These are phyloP conservation scores for Hypercompe scribonia DNA, from an alignment of 2,888 invertebrate species.

Conservation along the genomic window DNA sequence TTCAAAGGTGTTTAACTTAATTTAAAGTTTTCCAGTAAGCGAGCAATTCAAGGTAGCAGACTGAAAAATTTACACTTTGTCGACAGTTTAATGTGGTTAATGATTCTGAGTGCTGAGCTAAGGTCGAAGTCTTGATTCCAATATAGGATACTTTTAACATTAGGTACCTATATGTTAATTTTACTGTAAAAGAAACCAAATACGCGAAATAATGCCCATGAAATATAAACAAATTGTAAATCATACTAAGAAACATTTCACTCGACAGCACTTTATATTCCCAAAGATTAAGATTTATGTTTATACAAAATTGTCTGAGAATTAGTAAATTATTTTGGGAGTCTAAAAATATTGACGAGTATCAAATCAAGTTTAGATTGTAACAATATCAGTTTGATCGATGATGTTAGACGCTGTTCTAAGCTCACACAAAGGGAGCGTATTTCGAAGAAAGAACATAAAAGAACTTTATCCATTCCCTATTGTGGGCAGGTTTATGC, in stretches of 20 bases:
- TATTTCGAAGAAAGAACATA: conserved; percentile 10
- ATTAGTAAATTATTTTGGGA: too few relatives aligned
- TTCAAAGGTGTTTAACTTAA: background rate
- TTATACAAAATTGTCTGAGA: background rate
- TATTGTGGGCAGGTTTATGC: background rate
- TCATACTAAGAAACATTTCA: background rate
- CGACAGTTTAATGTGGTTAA: background rate
- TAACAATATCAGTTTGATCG: conserved; percentile 11
- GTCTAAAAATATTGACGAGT: background rate
- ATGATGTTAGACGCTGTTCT: conserved; percentile 12
- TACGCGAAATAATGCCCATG: background rate
- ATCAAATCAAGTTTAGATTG: background rate
- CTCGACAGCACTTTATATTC: background rate
- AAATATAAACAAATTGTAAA: background rate
- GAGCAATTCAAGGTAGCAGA: background rate
- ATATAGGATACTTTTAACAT: background rate
- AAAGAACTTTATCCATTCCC: conserved; percentile 1
- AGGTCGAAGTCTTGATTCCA: background rate
- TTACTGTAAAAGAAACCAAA: background rate
- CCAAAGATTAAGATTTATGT: background rate
- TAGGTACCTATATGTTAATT: background rate
- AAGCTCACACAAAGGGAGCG: conserved; percentile 13
- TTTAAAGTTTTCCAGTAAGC: background rate
- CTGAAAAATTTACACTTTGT: background rate
- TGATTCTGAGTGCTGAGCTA: background rate